phyloP scores from a whole-genome alignment of 2,113 vertebrate genomes.

The Silurus glanis region DNA sequence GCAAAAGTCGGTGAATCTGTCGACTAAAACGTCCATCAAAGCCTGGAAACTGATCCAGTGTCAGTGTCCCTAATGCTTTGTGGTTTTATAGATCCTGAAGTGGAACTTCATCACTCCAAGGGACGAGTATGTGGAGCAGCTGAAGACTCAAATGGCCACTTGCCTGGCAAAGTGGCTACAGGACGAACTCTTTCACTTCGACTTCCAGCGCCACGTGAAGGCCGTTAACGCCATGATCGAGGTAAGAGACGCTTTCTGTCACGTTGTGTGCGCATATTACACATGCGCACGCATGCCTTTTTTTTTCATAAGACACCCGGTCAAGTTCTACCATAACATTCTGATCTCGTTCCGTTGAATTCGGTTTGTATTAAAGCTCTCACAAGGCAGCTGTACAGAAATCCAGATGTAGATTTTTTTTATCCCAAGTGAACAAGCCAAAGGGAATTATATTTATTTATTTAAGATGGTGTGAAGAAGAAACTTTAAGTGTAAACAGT shows the following conservation, averaged over 20 bases:
- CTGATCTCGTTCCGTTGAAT: neutral
- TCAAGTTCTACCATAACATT: neutral
- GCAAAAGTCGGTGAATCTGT: no score
- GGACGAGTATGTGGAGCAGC: slow-evolving; percentile 94
- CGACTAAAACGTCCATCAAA: neutral
- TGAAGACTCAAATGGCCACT: slow-evolving; percentile 92
- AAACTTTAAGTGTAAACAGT: neutral
- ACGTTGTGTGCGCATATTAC: neutral
- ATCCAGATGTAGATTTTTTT: neutral
- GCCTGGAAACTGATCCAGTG: neutral
- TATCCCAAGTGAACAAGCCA: neutral
- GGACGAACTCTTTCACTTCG: slow-evolving; percentile 94
- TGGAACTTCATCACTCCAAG: slow-evolving; percentile 97
- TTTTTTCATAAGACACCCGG: no score
- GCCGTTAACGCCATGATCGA: slow-evolving; percentile 91
- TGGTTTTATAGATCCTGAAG: slow-evolving; percentile 81
- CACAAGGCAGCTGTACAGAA: neutral
- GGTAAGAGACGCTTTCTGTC: slow-evolving; percentile 54
- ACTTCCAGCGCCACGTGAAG: slow-evolving; percentile 97
- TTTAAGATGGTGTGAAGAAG: neutral
- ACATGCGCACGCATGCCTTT: neutral
- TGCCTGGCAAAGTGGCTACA: slow-evolving; percentile 93
- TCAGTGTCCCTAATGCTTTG: neutral
- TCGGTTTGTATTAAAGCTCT: neutral
- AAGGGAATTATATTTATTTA: neutral